phyloP scores from a whole-genome alignment of 2,113 vertebrate species.

The Cyrtonyx montezumae region DNA sequence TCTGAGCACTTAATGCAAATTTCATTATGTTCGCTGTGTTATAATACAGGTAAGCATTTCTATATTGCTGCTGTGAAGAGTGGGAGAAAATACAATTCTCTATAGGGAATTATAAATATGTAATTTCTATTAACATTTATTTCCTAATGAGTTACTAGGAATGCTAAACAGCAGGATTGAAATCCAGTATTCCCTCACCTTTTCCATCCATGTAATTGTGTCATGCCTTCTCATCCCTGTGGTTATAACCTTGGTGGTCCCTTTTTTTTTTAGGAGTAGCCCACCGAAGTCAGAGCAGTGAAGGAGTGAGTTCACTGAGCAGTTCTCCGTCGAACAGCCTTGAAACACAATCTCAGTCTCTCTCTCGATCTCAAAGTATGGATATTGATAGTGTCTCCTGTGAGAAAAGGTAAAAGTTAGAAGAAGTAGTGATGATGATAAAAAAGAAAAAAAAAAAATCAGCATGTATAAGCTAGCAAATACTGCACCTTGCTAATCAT shows the following conservation, averaged over 20 bases:
- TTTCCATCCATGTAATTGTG: background rate
- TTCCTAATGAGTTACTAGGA: background rate
- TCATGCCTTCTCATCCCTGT: background rate
- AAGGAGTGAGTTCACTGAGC: conserved; percentile 98
- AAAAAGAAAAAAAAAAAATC: background rate
- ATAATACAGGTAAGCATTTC: background rate
- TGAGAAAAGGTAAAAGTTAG: conserved; percentile 91
- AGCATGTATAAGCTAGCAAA: background rate
- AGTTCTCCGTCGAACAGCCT: conserved; percentile 99
- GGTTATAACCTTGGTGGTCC: background rate
- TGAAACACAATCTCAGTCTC: conserved; percentile 96
- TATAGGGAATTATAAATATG: background rate
- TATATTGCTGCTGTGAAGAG: background rate
- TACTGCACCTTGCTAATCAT: background rate
- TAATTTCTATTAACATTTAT: background rate
- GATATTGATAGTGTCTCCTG: conserved; percentile 97
- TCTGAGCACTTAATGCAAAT: background rate
- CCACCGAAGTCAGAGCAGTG: conserved; percentile 98
- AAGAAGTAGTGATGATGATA: no score
- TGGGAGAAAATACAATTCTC: background rate
- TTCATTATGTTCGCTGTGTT: background rate
- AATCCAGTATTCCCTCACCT: background rate
- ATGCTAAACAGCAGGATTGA: background rate
- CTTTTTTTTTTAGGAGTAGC: conserved; percentile 86
- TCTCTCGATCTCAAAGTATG: conserved; percentile 99